Percentiles rank a stretch among this genome's conserved stretches.
Conservation (phyloP, 2,797 vertebrate species). For the Hapalemur alaotrensis region DNA sequence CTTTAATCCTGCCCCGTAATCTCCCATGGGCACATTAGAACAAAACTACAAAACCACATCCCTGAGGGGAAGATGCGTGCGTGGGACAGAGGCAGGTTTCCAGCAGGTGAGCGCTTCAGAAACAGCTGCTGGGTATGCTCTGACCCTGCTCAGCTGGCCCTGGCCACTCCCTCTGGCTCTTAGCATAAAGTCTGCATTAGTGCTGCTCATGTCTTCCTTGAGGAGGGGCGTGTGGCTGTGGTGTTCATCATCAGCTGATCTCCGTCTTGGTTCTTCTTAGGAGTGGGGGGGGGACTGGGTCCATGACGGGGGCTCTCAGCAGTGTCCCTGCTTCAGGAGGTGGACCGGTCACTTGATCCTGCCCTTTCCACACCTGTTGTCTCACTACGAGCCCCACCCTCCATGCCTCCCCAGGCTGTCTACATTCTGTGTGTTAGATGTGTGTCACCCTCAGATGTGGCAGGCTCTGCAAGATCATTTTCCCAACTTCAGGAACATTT, state of each 20-base stretch:
- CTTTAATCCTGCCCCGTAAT: background rate
- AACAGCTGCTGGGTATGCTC: background rate
- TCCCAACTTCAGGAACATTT: background rate
- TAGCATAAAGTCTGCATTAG: background rate
- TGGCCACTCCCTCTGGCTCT: background rate
- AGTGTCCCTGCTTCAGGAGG: background rate
- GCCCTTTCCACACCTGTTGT: background rate
- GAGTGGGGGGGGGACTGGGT: background rate
- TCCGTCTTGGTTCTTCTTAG: background rate
- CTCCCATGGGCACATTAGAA: background rate
- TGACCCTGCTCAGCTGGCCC: background rate
- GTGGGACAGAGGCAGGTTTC: background rate
- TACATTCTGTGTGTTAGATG: too few relatives aligned
- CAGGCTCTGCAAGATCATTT: background rate
- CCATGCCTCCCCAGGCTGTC: fast-evolving
- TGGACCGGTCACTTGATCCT: background rate
- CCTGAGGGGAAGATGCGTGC: background rate
- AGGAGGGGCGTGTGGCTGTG: fast-evolving
- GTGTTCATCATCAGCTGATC: background rate
- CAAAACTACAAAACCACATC: background rate
- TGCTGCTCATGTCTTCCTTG: background rate
- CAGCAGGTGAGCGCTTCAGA: background rate
- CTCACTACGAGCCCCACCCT: background rate
- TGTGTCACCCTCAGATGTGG: background rate
- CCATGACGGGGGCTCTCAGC: background rate